These are phyloP conservation scores for Falco berigora DNA, from an alignment of 2,797 vertebrate genomes.

Conservation along the genomic window DNA sequence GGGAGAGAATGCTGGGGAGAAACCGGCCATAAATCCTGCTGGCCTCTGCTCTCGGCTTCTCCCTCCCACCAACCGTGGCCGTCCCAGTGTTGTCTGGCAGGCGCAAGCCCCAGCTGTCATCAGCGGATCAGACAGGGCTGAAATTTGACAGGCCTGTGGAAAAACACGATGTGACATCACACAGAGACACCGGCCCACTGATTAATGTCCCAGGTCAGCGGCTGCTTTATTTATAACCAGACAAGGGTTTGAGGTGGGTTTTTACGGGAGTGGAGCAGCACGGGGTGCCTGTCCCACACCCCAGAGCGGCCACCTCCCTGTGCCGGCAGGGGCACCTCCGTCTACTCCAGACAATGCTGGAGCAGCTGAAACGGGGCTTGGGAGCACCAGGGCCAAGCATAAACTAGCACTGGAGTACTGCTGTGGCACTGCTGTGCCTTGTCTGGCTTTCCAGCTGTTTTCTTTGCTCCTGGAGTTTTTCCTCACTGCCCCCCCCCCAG, in stretches of 20 bases:
- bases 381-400: neutral
- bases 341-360: accelerated
- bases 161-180: conserved; percentile 51
- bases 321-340: accelerated
- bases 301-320: accelerated
- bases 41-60: neutral
- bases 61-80: neutral
- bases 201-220: neutral
- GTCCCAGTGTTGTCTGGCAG: neutral
- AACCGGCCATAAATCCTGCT: neutral
- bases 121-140: neutral
- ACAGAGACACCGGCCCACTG: conserved; percentile 11
- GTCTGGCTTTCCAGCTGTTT: neutral
- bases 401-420: accelerated
- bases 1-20: neutral
- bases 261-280: neutral
- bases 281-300: neutral
- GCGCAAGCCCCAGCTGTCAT: neutral
- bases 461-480: neutral
- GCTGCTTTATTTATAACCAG: conserved; percentile 28
- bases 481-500: neutral
- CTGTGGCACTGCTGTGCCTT: accelerated
- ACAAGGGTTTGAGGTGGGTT: neutral
- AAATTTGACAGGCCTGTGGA: conserved; percentile 6
- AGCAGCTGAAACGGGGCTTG: accelerated